Evolutionary conservation across 2,113 vertebrate species (phyloP).

Genomic region (Corythornis cristatus): DNA sequence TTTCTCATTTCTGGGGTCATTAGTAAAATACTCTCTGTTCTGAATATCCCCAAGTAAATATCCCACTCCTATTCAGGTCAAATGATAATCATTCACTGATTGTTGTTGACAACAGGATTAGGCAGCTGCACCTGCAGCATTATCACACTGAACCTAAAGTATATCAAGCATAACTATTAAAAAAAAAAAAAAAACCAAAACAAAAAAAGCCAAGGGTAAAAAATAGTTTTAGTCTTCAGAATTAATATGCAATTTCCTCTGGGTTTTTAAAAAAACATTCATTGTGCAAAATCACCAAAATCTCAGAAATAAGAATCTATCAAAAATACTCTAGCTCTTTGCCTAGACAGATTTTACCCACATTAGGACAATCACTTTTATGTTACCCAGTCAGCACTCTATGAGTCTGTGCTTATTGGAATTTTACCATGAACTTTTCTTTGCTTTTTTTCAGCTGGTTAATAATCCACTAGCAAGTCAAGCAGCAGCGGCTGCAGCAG

Average conservation of each 20-base stretch:
- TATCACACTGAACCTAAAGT: not conserved
- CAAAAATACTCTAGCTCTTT: not conserved
- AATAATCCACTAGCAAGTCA: conserved; percentile 95
- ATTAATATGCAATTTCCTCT: not conserved
- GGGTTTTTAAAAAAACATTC: not conserved
- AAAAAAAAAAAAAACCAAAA: not conserved
- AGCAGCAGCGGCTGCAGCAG: conserved; percentile 89
- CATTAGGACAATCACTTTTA: not conserved
- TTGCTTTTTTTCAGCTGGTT: conserved; percentile 83
- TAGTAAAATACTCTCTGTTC: not conserved
- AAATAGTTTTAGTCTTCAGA: not conserved
- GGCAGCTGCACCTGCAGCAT: not conserved
- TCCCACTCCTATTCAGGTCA: not conserved
- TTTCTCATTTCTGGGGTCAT: not conserved
- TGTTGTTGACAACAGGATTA: not conserved
- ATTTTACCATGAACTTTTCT: conserved; percentile 62
- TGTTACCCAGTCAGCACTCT: not conserved
- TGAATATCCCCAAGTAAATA: not conserved
- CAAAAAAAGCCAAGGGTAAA: no score
- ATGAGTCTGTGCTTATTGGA: not conserved
- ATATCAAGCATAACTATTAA: not conserved
- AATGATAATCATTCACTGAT: not conserved
- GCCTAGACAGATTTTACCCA: not conserved
- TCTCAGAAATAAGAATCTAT: not conserved
- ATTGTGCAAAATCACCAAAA: not conserved